These are phyloP conservation scores for Cynocephalus volans DNA, from an alignment of 2,113 vertebrate species.

Conservation along the genomic window DNA sequence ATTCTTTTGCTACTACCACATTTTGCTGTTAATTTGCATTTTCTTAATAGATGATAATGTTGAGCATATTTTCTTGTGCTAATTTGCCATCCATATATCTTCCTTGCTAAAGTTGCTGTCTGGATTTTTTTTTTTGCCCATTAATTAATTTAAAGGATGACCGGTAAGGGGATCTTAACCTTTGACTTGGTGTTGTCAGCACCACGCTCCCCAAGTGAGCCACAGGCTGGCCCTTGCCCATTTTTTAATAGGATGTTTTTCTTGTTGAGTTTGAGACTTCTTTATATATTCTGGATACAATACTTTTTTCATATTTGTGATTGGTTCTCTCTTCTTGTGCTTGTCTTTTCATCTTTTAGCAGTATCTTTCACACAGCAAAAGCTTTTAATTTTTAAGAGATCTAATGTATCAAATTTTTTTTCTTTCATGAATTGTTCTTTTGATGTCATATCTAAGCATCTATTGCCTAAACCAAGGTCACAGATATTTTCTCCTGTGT, in stretches of 20 bases:
- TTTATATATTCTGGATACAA: not conserved
- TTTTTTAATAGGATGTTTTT: not conserved
- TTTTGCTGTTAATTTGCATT: not conserved
- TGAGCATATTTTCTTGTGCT: not conserved
- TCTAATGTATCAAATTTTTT: not conserved
- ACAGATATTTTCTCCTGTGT: conserved; percentile 1
- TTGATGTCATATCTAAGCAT: not conserved
- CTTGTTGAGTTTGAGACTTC: not conserved
- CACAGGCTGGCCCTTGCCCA: not conserved
- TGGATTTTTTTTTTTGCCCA: not conserved
- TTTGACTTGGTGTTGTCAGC: too few species aligned
- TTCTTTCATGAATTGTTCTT: not conserved
- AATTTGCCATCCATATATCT: not conserved
- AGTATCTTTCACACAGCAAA: not conserved
- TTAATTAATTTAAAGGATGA: too few species aligned
- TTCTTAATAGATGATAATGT: not conserved
- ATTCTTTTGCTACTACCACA: not conserved
- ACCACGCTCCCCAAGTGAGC: too few species aligned
- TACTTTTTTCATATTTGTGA: not conserved
- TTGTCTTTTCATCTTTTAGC: conserved; percentile 34
- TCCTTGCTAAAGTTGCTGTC: not conserved
- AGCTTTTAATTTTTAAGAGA: conserved; percentile 23
- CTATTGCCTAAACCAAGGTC: not conserved
- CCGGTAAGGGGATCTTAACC: too few species aligned
- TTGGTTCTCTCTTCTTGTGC: not conserved